Base-by-base conservation (phyloP, 2,888 invertebrate genomes). In the Scaptodrosophila latifasciaeformis region DNA sequence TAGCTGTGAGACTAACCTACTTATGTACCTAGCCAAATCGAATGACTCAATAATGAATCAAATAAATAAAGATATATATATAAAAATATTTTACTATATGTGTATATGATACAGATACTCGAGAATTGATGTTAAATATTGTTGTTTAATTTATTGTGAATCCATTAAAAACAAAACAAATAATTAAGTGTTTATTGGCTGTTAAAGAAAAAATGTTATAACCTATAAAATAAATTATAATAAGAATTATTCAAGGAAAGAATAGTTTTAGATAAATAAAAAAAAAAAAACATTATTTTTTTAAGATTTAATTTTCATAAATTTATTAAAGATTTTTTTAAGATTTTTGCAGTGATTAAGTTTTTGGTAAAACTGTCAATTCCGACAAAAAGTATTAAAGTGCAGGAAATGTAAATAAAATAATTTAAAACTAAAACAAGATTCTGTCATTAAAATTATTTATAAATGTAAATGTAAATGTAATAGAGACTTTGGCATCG, bases 141-240 rank as follows among this genome's bases (percentile, higher is more conserved):
- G 72, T 72, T 77, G 67, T 49, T 72, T 67, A 24, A 55, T n/a
- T 10, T 37, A 7, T 18, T 37, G 15, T 58, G 59, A 30, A 56
- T 77, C 56, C 57, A 75, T 68, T 57, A 72, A 72, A 43, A 76
- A 70, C 56, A 68, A 72, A 56, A 54, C 51, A 40, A 51, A 62
- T 54, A 63, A 55, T 49, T 52, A 72, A 79, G 62, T 69, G 53
- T 57, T 59, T 54, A 72, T 69, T 72, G 72, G 79, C 74, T 80
- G 74, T 75, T 63, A 57, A 64, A 54, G 15, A 45, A 18, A 45
- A 39, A 15, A 35, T 10, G 19, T 31, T 27, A 58, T 27, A 43
- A 31, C 15, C 43, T 45, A 24, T 15, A 1, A 49, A 39, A 56
- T 40, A 52, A 31, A 35, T 43, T 45, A 47, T 31, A 43, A 7